phyloP scores from a whole-genome alignment of 2,113 vertebrate species.

The Ailurus styani region DNA sequence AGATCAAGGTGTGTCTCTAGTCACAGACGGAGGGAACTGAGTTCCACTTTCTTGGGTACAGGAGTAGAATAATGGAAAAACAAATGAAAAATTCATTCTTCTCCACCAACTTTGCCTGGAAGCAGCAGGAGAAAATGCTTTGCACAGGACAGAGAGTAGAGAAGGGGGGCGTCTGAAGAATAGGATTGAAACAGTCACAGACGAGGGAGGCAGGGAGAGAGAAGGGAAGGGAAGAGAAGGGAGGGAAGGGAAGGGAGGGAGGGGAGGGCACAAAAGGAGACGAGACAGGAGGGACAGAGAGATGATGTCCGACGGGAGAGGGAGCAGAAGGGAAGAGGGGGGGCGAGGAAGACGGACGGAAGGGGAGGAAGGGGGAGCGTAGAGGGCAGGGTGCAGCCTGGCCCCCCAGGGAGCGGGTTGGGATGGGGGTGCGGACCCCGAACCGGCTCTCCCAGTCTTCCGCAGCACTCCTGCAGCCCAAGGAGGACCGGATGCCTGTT shows the following conservation, averaged over 20 bases:
- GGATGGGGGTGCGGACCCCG: rapidly evolving
- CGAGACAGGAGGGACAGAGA: too few relatives aligned
- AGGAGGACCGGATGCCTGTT: neutral
- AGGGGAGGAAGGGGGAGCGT: neutral
- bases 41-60: neutral
- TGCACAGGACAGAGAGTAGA: neutral
- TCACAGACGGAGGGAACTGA: slow-evolving; percentile 24
- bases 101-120: slow-evolving; percentile 35
- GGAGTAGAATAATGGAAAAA: slow-evolving; percentile 42
- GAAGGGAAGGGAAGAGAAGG: rapidly evolving
- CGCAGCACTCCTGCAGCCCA: neutral
- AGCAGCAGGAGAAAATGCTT: slow-evolving; percentile 22
- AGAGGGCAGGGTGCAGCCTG: rapidly evolving
- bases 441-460: neutral
- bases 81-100: slow-evolving; percentile 67
- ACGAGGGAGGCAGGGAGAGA: neutral
- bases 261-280: neutral
- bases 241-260: neutral
- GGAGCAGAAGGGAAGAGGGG: rapidly evolving
- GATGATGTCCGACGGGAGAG: neutral
- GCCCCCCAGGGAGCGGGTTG: rapidly evolving
- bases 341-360: neutral
- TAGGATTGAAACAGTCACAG: neutral
- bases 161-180: neutral
- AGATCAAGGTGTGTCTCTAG: slow-evolving; percentile 39